A percentile compares a stretch with the other conserved stretches of the same genome.
Evolutionary conservation across 2,797 vertebrate genomes (phyloP).

Genomic region (Strix occidentalis): DNA sequence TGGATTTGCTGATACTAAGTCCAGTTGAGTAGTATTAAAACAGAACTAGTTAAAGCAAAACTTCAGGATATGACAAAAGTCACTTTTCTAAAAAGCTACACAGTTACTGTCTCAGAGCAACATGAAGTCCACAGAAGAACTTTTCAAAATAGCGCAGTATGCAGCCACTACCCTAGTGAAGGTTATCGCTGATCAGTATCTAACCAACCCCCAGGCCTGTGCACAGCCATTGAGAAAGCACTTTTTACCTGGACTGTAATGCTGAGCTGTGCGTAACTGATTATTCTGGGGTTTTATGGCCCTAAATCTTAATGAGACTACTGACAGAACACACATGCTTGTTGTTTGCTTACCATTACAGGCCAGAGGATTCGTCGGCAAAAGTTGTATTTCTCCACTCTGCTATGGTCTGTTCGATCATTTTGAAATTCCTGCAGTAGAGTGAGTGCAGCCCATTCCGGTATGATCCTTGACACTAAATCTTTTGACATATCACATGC

Average conservation of each 20-base stretch:
- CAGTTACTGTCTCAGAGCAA: background rate
- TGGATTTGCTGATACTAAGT: background rate
- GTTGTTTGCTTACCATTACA: background rate
- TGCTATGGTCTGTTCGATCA: accelerated
- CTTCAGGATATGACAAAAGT: background rate
- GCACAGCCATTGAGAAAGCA: background rate
- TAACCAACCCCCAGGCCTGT: background rate
- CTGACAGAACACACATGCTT: background rate
- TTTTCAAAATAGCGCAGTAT: background rate
- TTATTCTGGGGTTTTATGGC: background rate
- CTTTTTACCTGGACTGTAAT: background rate
- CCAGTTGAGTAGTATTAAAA: background rate
- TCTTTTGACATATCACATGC: background rate
- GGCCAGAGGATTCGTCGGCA: background rate
- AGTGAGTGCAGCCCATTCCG: background rate
- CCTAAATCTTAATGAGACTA: background rate
- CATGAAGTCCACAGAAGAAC: background rate
- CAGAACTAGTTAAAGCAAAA: background rate
- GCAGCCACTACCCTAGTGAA: background rate
- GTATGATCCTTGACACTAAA: background rate
- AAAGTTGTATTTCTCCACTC: background rate
- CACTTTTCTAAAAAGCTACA: background rate
- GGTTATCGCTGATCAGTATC: background rate
- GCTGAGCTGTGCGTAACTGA: background rate
- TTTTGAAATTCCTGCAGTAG: background rate